A percentile compares a stretch with the other conserved stretches of the same genome.
phyloP scores from a whole-genome alignment of 35 echinoderm and acorn worm species.

The Apostichopus parvimensis region DNA sequence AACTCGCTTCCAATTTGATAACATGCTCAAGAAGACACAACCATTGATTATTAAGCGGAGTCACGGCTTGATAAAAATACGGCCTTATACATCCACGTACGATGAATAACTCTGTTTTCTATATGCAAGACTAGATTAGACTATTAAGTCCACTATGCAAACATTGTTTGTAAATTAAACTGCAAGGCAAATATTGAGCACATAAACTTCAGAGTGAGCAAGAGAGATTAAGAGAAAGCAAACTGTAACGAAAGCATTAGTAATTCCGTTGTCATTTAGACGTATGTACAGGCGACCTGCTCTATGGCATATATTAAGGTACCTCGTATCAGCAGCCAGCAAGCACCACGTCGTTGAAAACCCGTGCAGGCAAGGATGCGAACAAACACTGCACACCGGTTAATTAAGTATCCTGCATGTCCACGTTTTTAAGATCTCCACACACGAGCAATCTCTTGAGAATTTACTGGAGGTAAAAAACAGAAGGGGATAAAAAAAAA shows the following conservation, averaged over 20 bases:
- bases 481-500: background rate
- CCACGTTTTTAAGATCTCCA: background rate
- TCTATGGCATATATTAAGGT: conserved; percentile 12
- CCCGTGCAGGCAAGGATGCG: background rate
- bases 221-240: no score
- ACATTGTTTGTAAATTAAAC: background rate
- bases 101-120: background rate
- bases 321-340: background rate
- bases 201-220: no score
- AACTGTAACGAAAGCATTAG: background rate
- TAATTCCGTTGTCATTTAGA: background rate
- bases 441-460: conserved; percentile 26
- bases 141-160: background rate
- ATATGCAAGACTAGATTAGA: no score
- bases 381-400: conserved; percentile 6
- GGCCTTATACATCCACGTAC: background rate
- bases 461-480: conserved; percentile 6
- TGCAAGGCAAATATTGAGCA: background rate
- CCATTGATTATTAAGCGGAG: background rate
- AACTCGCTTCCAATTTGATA: background rate
- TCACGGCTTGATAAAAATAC: background rate
- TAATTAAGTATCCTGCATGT: conserved; percentile 35
- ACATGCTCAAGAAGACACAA: background rate
- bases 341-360: background rate
- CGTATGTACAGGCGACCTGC: background rate